A percentile compares a stretch with the other conserved stretches of the same genome.
Conservation (phyloP, 2,888 invertebrate species). For the Aethes cnicana region DNA sequence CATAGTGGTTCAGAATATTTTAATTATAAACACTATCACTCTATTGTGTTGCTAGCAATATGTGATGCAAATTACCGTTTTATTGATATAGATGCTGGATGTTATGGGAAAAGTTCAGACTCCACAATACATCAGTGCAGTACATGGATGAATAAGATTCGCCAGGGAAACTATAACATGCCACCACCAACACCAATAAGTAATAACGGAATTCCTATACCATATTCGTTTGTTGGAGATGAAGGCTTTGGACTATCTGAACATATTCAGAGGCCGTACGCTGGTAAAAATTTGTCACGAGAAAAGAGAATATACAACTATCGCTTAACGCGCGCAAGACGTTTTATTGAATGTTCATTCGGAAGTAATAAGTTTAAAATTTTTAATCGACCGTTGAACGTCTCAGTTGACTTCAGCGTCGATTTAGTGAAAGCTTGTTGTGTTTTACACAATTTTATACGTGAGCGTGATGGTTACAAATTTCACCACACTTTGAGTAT, state of each 20-base stretch:
- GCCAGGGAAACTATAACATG: constrained; percentile 22
- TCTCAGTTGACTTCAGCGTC: not conserved
- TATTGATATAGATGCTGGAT: constrained; percentile 30
- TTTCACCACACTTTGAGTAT: not conserved
- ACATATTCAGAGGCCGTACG: constrained; percentile 42
- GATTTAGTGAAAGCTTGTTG: constrained; percentile 33
- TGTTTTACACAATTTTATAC: constrained; percentile 14
- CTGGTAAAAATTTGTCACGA: constrained; percentile 36
- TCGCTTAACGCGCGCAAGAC: constrained; percentile 18
- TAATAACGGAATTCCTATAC: constrained; percentile 32
- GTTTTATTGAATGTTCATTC: constrained; percentile 31
- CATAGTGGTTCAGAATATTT: constrained; percentile 28
- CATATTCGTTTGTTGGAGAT: constrained; percentile 40
- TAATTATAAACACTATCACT: constrained; percentile 33
- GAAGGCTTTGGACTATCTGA: constrained; percentile 40
- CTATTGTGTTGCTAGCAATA: constrained; percentile 33
- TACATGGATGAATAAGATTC: constrained; percentile 14
- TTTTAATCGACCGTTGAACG: constrained; percentile 22
- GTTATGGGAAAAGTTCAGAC: constrained; percentile 20
- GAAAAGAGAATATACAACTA: constrained; percentile 25
- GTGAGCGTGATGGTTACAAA: too few species aligned
- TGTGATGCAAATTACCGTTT: constrained; percentile 34
- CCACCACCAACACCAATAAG: constrained; percentile 28
- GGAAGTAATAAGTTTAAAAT: constrained; percentile 32
- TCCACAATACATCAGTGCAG: constrained; percentile 25